A percentile compares a stretch with the other conserved stretches of the same genome.
Conservation (phyloP, 1,140 invertebrate genomes). For the Venturia canescens region DNA sequence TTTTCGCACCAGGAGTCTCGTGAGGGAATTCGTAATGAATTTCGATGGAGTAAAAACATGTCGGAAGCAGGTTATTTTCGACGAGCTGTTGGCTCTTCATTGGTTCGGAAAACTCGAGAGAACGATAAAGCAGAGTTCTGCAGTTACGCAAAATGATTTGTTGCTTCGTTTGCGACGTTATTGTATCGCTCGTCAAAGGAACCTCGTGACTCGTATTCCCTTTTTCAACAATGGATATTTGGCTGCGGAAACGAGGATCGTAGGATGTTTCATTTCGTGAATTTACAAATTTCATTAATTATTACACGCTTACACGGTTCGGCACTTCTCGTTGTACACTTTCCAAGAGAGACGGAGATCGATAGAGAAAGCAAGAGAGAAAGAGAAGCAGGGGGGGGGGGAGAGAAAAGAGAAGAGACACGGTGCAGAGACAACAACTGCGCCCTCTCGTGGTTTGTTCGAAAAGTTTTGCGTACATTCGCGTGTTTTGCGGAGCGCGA, state of each 20-base stretch:
- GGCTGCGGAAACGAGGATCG: not conserved
- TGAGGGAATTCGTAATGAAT: not conserved
- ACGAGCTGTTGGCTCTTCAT: not conserved
- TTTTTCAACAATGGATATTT: not conserved
- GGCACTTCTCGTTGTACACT: constrained; percentile 60
- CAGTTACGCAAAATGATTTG: not conserved
- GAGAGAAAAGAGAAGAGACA: not conserved
- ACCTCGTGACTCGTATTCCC: not conserved
- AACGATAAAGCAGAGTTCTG: not conserved
- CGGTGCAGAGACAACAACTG: not conserved
- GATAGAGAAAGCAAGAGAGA: not conserved
- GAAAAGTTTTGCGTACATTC: constrained; percentile 36
- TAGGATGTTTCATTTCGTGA: constrained; percentile 64
- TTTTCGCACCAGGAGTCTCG: not conserved
- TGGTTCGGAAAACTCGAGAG: not conserved
- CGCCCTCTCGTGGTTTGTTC: constrained; percentile 27
- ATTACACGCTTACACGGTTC: constrained; percentile 73
- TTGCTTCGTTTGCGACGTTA: not conserved
- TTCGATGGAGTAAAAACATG: not conserved
- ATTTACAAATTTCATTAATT: constrained; percentile 74
- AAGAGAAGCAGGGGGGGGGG: not conserved
- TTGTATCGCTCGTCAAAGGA: not conserved
- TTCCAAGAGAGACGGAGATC: not conserved
- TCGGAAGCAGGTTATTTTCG: too few species aligned
- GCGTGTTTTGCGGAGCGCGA: constrained; percentile 41